Base-by-base conservation (phyloP, 1,140 invertebrate genomes). In the Aphidius ervi region DNA sequence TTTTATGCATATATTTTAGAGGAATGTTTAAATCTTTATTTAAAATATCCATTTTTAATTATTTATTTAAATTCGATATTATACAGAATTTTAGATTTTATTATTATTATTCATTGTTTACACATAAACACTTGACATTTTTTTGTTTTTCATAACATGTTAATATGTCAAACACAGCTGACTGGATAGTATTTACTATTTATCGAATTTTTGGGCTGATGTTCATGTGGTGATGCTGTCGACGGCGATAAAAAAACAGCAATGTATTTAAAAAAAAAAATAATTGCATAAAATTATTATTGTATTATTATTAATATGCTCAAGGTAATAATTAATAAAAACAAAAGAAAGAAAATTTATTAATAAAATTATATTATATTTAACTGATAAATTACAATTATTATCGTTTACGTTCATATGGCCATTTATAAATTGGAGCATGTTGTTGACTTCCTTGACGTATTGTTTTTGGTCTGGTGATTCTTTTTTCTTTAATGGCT, bases 371-470 rank as follows among this genome's bases (percentile, higher is more conserved):
- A 31, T 31, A 31, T 31, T 31, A 31, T 31, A 31, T 31, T 31
- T 31, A 31, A 43, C 1, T 43, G 2, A 43, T 8, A 10, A 43
- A 43, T 43, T 10, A 7, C 7, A 43, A 43, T 54, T 4, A 31
- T 71, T 58, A 79, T 58, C 67, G 68, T 77, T 96, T 96, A 59
- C 95, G 84, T 73, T 94, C 86, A 72, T 87, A 93, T 65, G 87
- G 87, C 86, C 94, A 98, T 72, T 88, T 82, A 74, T 93, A 97
- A 7, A 95, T 82, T 1, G 94, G 90, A 6, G 94, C 86, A 16
- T 84, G 75, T 40, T 84, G 72, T 65, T 87, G 88, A 1, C 87
- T 88, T 5, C 85, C 93, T 10, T 79, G 74, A 64, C 82, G 79
- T 0, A 95, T 66, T 68, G 83, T 82, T 77, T 83, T 89, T 2